A percentile compares a stretch with the other conserved stretches of the same genome.
These are phyloP conservation scores for Ophioninae sp. DNA, from an alignment of 2,888 invertebrate species.

Conservation along the genomic window DNA sequence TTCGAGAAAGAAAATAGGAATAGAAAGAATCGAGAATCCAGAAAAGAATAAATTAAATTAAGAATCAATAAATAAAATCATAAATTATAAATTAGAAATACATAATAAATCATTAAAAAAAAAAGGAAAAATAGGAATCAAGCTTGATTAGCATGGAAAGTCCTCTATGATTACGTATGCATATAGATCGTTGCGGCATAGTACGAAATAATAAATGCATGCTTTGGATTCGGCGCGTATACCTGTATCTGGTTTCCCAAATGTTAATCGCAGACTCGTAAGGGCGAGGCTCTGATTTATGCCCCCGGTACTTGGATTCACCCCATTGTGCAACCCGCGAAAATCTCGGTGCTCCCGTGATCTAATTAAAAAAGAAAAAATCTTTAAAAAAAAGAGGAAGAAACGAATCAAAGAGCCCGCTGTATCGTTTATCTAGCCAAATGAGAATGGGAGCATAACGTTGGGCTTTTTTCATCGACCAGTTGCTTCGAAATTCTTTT, in stretches of 20 bases:
- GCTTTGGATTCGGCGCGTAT: constrained; percentile 34
- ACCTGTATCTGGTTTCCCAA: constrained; percentile 55
- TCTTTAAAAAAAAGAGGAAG: constrained; percentile 23
- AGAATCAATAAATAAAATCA: too few relatives aligned
- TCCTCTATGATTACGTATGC: not conserved
- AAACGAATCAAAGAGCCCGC: constrained; percentile 55
- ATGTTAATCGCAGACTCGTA: constrained; percentile 63
- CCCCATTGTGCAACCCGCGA: constrained; percentile 55
- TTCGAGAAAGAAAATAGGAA: too few relatives aligned
- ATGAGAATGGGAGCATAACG: constrained; percentile 63
- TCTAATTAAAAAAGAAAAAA: constrained; percentile 61
- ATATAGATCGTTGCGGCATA: constrained; percentile 26
- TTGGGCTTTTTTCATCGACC: constrained; percentile 58
- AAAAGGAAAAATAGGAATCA: not conserved
- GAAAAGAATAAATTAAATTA: too few relatives aligned
- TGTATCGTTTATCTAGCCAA: constrained; percentile 59
- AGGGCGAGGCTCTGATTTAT: constrained; percentile 65
- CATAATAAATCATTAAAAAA: too few relatives aligned
- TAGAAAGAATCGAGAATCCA: too few relatives aligned
- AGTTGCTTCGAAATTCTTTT: constrained; percentile 44
- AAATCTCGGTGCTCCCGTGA: constrained; percentile 57
- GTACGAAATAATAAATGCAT: constrained; percentile 25
- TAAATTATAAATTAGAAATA: too few relatives aligned
- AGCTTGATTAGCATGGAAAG: constrained; percentile 1
- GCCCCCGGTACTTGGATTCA: constrained; percentile 52